Base-by-base conservation (phyloP, 2,797 vertebrate genomes). In the Carapus acus region DNA sequence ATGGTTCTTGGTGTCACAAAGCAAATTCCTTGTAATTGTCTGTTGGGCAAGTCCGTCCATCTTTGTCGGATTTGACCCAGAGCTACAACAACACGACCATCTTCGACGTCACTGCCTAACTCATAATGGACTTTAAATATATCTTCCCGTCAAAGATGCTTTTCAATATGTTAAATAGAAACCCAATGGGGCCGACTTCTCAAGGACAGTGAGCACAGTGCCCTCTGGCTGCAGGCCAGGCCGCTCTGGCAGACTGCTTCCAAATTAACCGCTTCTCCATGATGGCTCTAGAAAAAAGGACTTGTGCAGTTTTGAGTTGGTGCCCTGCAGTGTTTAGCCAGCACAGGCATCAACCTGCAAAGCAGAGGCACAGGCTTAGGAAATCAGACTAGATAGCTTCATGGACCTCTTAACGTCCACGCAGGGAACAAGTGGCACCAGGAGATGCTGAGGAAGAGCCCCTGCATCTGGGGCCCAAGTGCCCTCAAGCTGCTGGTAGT, bases 91-190 rank as follows among this genome's bases (percentile, higher is more conserved):
- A 74, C 76, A 51, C 24, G 63, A 69, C 77, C 70, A 75, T 81
- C 76, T 67, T 74, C 74, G 70, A 80, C 80, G 51, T 81, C 78
- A 68, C 73, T 42, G 51, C 74, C 79, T 62, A 77, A 73, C 83
- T 84, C 84, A 83, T 86, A 85, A 82, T 78, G 70, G 77, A 76
- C 73, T 84, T 87, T 88, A 87, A 86, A 88, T 83, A 85, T 79
- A 86, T 85, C 84, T 85, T 78, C 80, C 80, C 77, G 76, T 86
- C 82, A 82, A 85, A 87, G 81, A 80, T 69, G 67, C 81, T 85
- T 87, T 86, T 87, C 81, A 86, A 78, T 85, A 86, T 86, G 86
- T 88, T 86, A 86, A 86, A 82, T 76, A 83, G 82, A 80, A 83
- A 83, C 75, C 86, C 80, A 49, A 65, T 76, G 89, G 83, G 87